phyloP scores from a whole-genome alignment of 1,140 invertebrate genomes.

The Trissolcus basalis region DNA sequence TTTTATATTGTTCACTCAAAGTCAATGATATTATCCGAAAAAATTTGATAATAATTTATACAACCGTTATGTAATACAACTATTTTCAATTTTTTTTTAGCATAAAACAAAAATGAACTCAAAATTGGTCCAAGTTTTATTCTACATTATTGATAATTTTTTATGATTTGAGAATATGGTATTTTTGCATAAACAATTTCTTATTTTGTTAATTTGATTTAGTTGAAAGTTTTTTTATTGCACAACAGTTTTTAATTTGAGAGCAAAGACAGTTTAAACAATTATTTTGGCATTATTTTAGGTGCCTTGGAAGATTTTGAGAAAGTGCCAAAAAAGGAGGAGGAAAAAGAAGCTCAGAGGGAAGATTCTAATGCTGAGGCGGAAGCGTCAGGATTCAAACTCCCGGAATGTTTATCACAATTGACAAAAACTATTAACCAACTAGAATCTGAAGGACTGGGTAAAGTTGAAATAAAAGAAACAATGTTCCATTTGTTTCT shows the following conservation, averaged over 20 bases:
- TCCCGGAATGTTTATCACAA: conserved; percentile 1
- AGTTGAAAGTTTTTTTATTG: conserved; percentile 2
- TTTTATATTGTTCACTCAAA: too few species aligned
- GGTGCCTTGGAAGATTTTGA: conserved; percentile 77
- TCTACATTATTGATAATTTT: too few species aligned
- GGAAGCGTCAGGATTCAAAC: neutral
- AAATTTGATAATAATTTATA: too few species aligned
- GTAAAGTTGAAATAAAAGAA: neutral
- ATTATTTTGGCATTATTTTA: too few species aligned
- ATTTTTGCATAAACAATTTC: too few species aligned
- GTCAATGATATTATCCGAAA: too few species aligned
- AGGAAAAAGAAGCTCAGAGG: conserved; percentile 28
- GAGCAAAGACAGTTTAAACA: neutral
- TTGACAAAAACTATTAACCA: conserved; percentile 1
- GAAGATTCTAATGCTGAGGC: conserved; percentile 1
- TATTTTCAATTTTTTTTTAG: too few species aligned
- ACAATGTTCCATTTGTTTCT: too few species aligned
- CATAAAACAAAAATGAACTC: neutral
- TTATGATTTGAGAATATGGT: too few species aligned
- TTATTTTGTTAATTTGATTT: too few species aligned
- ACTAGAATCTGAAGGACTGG: conserved; percentile 2
- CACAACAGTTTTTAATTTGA: neutral
- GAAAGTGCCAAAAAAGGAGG: conserved; percentile 59
- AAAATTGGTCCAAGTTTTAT: too few species aligned
- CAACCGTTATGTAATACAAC: too few species aligned